phyloP scores from a whole-genome alignment of 1,140 invertebrate species.

The Pogonus chalceus region DNA sequence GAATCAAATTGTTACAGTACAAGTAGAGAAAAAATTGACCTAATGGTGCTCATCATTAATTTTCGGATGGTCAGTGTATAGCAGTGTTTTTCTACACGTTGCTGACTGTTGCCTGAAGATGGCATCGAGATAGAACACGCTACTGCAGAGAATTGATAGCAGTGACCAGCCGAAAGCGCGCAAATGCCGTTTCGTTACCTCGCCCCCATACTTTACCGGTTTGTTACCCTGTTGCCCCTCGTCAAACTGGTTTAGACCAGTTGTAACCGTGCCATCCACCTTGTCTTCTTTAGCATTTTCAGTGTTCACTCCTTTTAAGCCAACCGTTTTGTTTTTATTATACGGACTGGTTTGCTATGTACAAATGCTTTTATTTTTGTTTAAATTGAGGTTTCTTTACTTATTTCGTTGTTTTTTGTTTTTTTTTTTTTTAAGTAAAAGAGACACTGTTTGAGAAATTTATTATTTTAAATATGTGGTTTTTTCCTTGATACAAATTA shows the following conservation, averaged over 20 bases:
- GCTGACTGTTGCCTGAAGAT: conserved; percentile 6
- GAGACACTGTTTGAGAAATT: no score
- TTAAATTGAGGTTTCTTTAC: no score
- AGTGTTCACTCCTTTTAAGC: no score
- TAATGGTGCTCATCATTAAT: conserved; percentile 1
- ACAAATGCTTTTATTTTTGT: no score
- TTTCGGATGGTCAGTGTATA: background rate
- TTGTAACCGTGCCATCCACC: background rate
- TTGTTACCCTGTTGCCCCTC: background rate
- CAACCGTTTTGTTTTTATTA: no score
- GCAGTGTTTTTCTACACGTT: background rate
- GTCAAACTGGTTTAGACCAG: no score
- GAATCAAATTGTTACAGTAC: background rate
- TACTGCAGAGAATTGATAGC: background rate
- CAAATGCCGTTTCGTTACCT: background rate
- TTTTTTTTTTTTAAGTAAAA: no score
- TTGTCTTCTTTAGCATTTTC: no score
- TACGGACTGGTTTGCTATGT: no score
- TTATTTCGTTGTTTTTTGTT: no score
- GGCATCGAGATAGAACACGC: conserved; percentile 3
- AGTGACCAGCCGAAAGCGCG: background rate
- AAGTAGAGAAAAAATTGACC: background rate
- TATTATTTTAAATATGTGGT: no score
- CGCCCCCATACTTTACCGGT: background rate
- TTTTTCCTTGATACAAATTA: no score